Conservation (phyloP, 1,140 invertebrate species). For the Grapholita molesta region DNA sequence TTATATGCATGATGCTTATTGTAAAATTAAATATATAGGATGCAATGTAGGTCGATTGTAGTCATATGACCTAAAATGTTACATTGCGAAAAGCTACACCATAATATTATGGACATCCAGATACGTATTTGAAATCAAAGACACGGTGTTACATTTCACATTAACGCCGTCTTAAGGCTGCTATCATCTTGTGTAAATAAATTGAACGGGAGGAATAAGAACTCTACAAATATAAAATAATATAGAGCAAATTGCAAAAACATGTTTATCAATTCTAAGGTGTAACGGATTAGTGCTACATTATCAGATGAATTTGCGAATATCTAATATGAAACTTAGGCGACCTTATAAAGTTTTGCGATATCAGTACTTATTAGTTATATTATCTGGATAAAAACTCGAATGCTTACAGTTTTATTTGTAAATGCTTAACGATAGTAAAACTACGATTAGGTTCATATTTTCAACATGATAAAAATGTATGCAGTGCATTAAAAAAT, state of each 20-base stretch:
- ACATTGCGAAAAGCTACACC: neutral
- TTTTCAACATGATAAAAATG: too few relatives aligned
- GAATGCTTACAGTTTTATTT: neutral
- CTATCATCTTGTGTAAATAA: constrained; percentile 7
- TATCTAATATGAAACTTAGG: constrained; percentile 1
- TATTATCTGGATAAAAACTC: neutral
- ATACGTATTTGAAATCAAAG: constrained; percentile 4
- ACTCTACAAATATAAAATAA: neutral
- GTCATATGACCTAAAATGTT: neutral
- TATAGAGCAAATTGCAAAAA: constrained; percentile 5
- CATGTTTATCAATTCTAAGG: constrained; percentile 10
- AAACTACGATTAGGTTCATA: too few relatives aligned
- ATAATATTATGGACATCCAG: constrained; percentile 9
- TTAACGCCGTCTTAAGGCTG: neutral
- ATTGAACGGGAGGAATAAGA: neutral
- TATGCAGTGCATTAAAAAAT: too few relatives aligned
- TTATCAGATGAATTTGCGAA: neutral
- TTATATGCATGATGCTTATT: neutral
- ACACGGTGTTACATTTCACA: neutral
- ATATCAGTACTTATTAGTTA: constrained; percentile 1
- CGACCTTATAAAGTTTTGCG: neutral
- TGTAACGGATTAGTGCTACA: neutral
- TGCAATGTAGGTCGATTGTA: neutral
- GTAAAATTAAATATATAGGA: neutral
- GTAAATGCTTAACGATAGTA: neutral